Evolutionary conservation across 2,113 vertebrate species (phyloP).

Genomic region (Lophura nycthemera): DNA sequence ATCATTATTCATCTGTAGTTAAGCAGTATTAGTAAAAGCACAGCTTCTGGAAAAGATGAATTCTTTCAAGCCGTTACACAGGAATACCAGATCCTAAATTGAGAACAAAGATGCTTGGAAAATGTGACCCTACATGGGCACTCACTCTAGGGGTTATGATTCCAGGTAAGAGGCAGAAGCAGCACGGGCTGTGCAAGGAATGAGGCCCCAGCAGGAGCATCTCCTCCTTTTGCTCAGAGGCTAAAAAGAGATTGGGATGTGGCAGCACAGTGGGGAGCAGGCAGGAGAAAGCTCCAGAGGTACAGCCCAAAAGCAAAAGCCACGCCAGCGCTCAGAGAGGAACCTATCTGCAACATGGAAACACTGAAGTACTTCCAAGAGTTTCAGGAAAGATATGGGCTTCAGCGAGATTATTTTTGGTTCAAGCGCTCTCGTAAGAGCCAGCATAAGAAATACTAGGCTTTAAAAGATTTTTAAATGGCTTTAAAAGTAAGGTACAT

Average conservation of each 20-base stretch:
- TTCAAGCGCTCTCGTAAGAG: background rate
- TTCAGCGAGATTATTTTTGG: background rate
- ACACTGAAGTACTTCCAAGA: background rate
- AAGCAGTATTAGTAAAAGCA: background rate
- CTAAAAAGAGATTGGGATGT: background rate
- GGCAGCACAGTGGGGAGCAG: fast-evolving
- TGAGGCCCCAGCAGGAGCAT: background rate
- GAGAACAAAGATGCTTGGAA: background rate
- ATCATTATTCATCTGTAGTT: constrained; percentile 41
- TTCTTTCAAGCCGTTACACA: background rate
- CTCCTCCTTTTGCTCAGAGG: background rate
- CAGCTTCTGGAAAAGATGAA: background rate
- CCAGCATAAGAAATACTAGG: background rate
- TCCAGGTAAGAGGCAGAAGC: background rate
- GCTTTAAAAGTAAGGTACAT: background rate
- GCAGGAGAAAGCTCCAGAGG: background rate
- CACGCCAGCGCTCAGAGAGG: background rate
- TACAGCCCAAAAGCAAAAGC: fast-evolving
- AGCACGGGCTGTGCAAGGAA: background rate
- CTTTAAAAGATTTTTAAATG: background rate
- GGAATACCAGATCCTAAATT: background rate
- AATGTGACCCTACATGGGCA: background rate
- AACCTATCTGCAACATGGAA: background rate
- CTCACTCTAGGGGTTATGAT: background rate
- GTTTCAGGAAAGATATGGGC: background rate